Base-by-base conservation (phyloP, 2,888 invertebrate genomes). In the Ptilodon capucinus region DNA sequence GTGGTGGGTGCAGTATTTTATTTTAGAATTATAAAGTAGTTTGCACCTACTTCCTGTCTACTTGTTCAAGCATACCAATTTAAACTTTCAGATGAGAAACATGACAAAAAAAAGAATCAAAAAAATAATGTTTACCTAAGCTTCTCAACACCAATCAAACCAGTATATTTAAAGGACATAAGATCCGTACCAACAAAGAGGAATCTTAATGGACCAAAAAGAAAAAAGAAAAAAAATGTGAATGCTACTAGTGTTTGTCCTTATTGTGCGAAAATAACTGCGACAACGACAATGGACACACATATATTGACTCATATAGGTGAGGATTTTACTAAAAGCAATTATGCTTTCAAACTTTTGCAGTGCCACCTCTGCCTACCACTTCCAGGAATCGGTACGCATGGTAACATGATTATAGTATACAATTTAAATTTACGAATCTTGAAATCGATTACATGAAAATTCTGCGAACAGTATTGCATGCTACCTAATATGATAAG, bases 251-350 rank as follows among this genome's bases (percentile, higher is more conserved):
- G 61, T 35, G 67, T 86, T 44, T 86, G 86, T 48, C 76, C 81
- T 11, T 65, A 76, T 42, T 86, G 86, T 68, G 86, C 86, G 2
- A 81, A 74, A 63, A 46, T 79, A 50, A 59, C 61, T 2, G 55
- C 28, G 40, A 51, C 57, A 3, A 62, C 30, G 30, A 17, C 51
- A 13, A 25, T 84, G n/a, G 68, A 71, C 42, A 4, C 4, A n/a
- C 86, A 86, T 55, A 51, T 80, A 23, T 49, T 74, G 18, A 18
- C 46, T 40, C 86, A 86, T 52, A 71, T 63, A 62, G 76, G 77
- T 82, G 70, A 55, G 14, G 7, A 34, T n/a, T 34, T n/a, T 2
- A 6, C 7, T 34, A 16, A 17, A 6, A 34, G 2, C 16, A 9
- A 9, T n/a, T 7, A 32, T n/a, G n/a, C n/a, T n/a, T n/a, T n/a